These are phyloP conservation scores for Sciurus vulgaris DNA, from an alignment of 2,797 vertebrate species.

Conservation along the genomic window DNA sequence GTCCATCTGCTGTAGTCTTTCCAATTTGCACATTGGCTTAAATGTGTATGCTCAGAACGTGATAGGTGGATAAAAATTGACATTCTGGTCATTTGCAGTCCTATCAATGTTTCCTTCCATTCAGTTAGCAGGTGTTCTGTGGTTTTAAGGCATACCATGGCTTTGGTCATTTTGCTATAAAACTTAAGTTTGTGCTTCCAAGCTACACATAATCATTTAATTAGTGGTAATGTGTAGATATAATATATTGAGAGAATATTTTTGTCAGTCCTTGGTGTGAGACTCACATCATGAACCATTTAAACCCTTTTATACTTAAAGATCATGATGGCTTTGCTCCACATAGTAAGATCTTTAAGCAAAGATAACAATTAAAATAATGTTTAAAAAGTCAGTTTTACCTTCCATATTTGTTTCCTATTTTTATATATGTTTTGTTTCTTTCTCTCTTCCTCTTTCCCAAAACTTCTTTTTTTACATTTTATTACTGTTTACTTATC, in stretches of 20 bases:
- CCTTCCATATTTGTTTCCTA: not conserved
- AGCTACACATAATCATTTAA: not conserved
- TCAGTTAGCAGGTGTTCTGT: constrained; percentile 82
- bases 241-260: constrained; percentile 59
- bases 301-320: not conserved
- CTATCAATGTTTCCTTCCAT: constrained; percentile 81
- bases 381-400: not conserved
- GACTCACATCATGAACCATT: constrained; percentile 5
- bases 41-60: constrained; percentile 33
- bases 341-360: not conserved
- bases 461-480: no score
- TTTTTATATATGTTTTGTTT: not conserved
- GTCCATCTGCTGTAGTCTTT: not conserved
- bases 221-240: constrained; percentile 56
- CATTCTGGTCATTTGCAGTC: not conserved
- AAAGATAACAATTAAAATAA: not conserved
- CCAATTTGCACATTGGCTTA: constrained; percentile 21
- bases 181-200: constrained; percentile 44
- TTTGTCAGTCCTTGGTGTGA: no score
- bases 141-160: constrained; percentile 66
- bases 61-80: constrained; percentile 81
- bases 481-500: no score
- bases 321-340: not conserved
- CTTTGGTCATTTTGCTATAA: constrained; percentile 63
- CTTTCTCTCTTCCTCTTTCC: not conserved